phyloP scores from a whole-genome alignment of 2,113 vertebrate species.

The Hydrochoerus hydrochaeris region DNA sequence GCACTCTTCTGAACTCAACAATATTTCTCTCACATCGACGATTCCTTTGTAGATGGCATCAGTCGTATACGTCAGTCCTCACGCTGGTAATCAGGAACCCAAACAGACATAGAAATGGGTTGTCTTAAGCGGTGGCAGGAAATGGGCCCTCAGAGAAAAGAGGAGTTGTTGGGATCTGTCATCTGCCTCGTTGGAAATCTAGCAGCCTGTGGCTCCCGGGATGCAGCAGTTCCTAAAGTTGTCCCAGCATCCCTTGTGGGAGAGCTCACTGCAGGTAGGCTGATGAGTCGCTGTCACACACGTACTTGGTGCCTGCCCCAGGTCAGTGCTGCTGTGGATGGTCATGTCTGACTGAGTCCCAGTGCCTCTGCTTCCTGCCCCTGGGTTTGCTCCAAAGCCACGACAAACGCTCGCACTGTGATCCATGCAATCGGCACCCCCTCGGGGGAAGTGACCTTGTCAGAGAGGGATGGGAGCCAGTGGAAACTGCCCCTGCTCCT shows the following conservation, averaged over 20 bases:
- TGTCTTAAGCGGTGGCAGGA: conserved; percentile 31
- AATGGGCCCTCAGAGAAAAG: conserved; percentile 19
- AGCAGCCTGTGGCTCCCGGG: neutral
- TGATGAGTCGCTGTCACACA: rapidly evolving
- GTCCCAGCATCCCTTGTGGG: too few relatives aligned
- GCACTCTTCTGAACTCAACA: neutral
- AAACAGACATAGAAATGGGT: conserved; percentile 43
- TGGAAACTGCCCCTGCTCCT: neutral
- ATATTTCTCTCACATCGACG: neutral
- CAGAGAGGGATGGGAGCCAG: neutral
- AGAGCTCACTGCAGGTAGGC: neutral
- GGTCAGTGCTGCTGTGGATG: neutral
- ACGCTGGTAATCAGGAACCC: conserved; percentile 13
- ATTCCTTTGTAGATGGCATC: neutral
- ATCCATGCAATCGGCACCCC: neutral
- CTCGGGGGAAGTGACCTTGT: too few relatives aligned
- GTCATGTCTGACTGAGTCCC: neutral
- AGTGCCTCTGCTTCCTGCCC: neutral
- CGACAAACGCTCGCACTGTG: neutral
- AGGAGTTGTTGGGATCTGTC: neutral
- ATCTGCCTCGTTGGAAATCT: neutral
- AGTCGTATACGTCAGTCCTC: conserved; percentile 35
- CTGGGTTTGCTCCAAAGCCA: neutral
- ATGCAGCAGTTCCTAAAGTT: neutral
- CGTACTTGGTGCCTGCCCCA: rapidly evolving